Percentiles rank a stretch among this genome's conserved stretches.
These are phyloP conservation scores for Notodromas monacha DNA, from an alignment of 2,888 invertebrate genomes.

Conservation along the genomic window DNA sequence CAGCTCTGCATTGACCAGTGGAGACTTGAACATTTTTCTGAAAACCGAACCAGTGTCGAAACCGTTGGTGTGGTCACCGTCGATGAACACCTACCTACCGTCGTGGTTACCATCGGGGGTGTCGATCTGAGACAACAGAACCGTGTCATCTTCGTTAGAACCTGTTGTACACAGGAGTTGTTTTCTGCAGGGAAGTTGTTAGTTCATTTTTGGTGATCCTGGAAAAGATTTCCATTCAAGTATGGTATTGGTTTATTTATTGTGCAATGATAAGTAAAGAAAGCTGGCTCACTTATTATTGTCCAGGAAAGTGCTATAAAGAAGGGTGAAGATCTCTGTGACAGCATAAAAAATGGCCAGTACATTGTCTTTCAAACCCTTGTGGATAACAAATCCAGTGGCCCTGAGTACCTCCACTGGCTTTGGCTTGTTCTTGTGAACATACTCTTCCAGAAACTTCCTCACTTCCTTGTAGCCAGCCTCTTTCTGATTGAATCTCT, in stretches of 20 bases:
- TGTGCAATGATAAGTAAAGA: too few species aligned
- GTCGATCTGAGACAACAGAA: too few species aligned
- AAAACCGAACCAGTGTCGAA: too few species aligned
- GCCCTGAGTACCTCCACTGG: background rate
- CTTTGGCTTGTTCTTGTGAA: background rate
- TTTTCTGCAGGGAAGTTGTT: too few species aligned
- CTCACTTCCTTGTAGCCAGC: constrained; percentile 1
- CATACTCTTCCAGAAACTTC: background rate
- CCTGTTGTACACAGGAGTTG: too few species aligned
- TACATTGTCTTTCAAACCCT: constrained; percentile 1
- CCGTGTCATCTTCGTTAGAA: too few species aligned
- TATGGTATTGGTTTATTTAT: too few species aligned
- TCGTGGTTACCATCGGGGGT: background rate
- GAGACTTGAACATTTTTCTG: background rate
- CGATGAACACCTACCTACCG: too few species aligned
- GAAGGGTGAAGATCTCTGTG: background rate
- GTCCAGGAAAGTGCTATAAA: background rate
- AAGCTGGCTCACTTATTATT: background rate
- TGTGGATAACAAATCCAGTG: background rate
- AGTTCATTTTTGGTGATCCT: too few species aligned
- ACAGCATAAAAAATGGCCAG: background rate
- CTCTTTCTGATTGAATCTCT: background rate
- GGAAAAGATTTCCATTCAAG: too few species aligned
- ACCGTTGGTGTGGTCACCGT: too few species aligned
- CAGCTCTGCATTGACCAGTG: background rate